Percentiles rank a stretch among this genome's conserved stretches.
Conservation (phyloP, 2,797 vertebrate species). For the Brotula barbata region DNA sequence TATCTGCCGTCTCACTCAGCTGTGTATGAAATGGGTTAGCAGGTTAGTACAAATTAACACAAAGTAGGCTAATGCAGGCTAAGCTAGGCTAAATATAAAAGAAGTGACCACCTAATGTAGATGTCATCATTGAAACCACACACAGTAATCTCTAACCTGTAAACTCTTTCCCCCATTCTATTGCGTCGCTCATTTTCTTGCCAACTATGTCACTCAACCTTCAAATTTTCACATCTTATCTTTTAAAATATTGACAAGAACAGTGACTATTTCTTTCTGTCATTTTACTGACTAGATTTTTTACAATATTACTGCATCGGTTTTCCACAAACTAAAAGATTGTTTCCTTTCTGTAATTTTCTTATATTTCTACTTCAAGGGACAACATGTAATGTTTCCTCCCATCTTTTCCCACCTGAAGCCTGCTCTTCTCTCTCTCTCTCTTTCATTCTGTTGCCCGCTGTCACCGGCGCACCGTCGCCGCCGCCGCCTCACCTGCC, state of each 20-base stretch:
- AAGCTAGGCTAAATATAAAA: slow-evolving; percentile 35
- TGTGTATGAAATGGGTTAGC: slow-evolving; percentile 52
- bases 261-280: too few species aligned
- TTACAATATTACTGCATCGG: too few species aligned
- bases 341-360: not conserved
- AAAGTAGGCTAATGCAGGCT: slow-evolving; percentile 28
- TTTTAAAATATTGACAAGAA: too few species aligned
- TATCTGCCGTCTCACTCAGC: too few species aligned
- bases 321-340: too few species aligned
- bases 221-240: too few species aligned
- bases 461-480: not conserved
- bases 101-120: slow-evolving; percentile 30
- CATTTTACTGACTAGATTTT: too few species aligned
- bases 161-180: not conserved
- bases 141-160: slow-evolving; percentile 1
- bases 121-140: not conserved
- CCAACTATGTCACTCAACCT: not conserved
- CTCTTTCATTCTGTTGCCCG: not conserved
- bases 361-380: not conserved
- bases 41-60: slow-evolving; percentile 42
- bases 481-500: slow-evolving; percentile 50
- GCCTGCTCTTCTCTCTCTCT: slow-evolving; percentile 13
- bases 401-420: slow-evolving; percentile 52
- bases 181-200: not conserved
- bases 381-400: not conserved